phyloP scores from a whole-genome alignment of 2,113 vertebrate species.

The Helogale parvula region DNA sequence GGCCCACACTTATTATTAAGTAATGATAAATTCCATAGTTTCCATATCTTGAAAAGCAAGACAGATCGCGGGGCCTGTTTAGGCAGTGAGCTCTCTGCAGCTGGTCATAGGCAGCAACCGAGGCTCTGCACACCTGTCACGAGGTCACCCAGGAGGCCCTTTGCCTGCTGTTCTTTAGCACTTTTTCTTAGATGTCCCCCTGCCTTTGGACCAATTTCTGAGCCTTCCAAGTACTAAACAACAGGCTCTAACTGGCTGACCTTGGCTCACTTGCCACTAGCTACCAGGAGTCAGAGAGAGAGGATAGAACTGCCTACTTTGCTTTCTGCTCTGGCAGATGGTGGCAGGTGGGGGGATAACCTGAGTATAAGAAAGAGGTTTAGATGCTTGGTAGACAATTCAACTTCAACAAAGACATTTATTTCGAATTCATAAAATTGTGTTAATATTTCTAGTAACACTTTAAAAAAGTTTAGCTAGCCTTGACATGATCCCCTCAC shows the following conservation, averaged over 20 bases:
- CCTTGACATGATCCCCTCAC: background rate
- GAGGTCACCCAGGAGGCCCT: background rate
- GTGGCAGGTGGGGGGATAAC: background rate
- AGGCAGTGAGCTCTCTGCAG: background rate
- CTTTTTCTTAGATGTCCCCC: background rate
- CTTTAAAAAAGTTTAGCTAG: background rate
- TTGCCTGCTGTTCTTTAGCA: background rate
- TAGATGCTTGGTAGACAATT: background rate
- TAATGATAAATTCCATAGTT: background rate
- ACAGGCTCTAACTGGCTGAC: background rate
- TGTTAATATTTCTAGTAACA: background rate
- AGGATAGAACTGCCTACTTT: background rate
- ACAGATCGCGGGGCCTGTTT: background rate
- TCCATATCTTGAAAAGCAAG: background rate
- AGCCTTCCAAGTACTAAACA: background rate
- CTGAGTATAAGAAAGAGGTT: background rate
- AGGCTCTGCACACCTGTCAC: background rate
- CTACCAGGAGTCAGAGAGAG: background rate
- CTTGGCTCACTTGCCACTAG: background rate
- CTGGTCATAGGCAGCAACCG: background rate
- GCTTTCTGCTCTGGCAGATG: background rate
- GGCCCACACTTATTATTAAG: background rate
- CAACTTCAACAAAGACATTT: background rate
- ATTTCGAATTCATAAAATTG: background rate
- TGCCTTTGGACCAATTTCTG: background rate